These are phyloP conservation scores for Montipora foliosa DNA, from an alignment of 64 coral and sea anemone species.

Conservation along the genomic window DNA sequence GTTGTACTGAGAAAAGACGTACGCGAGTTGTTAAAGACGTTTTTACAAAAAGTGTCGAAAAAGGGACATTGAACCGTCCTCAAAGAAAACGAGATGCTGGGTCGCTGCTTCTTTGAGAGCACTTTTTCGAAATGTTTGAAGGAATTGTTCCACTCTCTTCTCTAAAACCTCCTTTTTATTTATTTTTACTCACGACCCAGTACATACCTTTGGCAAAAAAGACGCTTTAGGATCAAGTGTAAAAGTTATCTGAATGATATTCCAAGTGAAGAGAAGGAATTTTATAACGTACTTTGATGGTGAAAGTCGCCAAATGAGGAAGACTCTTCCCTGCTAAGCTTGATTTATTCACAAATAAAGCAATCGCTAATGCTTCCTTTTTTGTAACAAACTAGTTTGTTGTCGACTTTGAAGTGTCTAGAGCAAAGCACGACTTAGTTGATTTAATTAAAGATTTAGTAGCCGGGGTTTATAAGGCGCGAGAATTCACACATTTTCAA, in stretches of 20 bases:
- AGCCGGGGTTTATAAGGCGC: constrained; percentile 39
- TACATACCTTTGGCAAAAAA: no score
- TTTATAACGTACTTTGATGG: not conserved
- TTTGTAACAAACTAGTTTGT: not conserved
- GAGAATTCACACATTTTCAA: constrained; percentile 55
- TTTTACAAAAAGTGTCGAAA: no score
- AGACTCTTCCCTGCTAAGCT: not conserved
- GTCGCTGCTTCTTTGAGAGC: no score
- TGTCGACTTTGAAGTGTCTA: constrained; percentile 10
- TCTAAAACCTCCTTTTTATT: no score
- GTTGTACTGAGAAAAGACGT: no score
- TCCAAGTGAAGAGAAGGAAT: not conserved
- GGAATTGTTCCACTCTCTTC: no score
- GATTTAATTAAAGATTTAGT: constrained; percentile 43
- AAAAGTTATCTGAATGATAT: not conserved
- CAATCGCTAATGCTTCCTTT: not conserved
- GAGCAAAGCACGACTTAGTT: not conserved
- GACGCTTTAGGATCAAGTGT: not conserved
- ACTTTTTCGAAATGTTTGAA: no score
- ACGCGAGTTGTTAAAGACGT: no score
- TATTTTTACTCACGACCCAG: no score
- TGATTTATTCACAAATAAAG: not conserved
- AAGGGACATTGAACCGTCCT: no score
- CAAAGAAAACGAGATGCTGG: no score
- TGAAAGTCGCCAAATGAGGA: not conserved